phyloP scores from a whole-genome alignment of 2,797 vertebrate genomes.

The Lycodopsis pacificus region DNA sequence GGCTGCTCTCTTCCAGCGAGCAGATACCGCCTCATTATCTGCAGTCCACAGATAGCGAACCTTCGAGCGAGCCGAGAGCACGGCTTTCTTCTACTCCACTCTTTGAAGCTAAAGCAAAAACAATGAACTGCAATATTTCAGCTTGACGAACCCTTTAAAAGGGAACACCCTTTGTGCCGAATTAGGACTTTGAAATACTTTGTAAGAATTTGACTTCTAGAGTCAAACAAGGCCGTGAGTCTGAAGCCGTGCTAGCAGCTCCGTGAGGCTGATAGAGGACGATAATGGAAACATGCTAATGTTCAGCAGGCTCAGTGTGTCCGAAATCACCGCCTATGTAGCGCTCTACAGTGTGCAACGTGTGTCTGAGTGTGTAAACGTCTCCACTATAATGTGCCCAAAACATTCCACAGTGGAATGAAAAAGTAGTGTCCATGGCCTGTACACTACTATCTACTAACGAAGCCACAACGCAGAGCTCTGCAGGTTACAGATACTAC shows the following conservation, averaged over 20 bases:
- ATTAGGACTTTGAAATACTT: slow-evolving; percentile 53
- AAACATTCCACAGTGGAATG: no score
- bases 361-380: background rate
- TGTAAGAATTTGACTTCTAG: background rate
- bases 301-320: background rate
- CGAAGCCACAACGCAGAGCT: background rate
- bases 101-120: slow-evolving; percentile 64
- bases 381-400: background rate
- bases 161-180: slow-evolving; percentile 34
- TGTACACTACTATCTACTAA: no score
- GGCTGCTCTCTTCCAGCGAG: slow-evolving; percentile 60
- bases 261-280: background rate
- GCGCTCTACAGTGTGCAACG: background rate
- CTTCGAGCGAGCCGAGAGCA: slow-evolving; percentile 45
- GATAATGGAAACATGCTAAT: background rate
- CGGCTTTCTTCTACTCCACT: slow-evolving; percentile 59
- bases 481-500: no score
- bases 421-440: background rate
- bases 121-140: slow-evolving; percentile 58
- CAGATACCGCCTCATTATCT: slow-evolving; percentile 78
- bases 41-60: slow-evolving; percentile 65
- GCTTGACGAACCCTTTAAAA: slow-evolving; percentile 38
- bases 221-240: slow-evolving; percentile 1
- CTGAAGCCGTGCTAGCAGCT: background rate
- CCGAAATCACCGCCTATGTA: background rate